Conservation (phyloP, 2,113 vertebrate genomes). For the Anguilla japonica region DNA sequence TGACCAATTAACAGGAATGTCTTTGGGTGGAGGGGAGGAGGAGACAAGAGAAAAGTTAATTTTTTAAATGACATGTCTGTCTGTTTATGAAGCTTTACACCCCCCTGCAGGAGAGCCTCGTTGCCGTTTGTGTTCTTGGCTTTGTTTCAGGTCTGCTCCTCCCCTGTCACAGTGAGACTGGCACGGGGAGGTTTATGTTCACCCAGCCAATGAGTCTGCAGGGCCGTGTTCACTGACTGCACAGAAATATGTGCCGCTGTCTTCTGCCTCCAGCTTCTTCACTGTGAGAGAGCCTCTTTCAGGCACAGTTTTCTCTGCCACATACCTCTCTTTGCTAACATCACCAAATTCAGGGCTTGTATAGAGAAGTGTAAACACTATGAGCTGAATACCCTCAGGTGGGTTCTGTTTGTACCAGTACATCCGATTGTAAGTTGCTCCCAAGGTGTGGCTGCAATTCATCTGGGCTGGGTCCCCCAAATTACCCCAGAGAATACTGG, state of each 20-base stretch:
- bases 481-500: constrained; percentile 1
- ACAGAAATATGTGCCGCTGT: constrained; percentile 42
- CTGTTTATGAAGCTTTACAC: not conserved
- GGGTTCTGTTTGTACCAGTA: constrained; percentile 52
- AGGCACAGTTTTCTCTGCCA: not conserved
- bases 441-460: constrained; percentile 43
- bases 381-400: constrained; percentile 18
- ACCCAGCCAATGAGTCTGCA: constrained; percentile 26
- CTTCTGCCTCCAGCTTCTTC: constrained; percentile 30
- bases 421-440: constrained; percentile 3
- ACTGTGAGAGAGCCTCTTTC: constrained; percentile 38
- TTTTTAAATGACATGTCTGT: no score
- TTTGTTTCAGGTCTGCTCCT: not conserved
- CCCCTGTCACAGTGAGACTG: not conserved
- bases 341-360: constrained; percentile 27
- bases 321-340: constrained; percentile 24
- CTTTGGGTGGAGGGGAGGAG: no score
- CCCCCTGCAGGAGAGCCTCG: not conserved
- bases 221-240: constrained; percentile 43
- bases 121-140: not conserved
- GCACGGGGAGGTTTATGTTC: constrained; percentile 35
- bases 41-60: no score
- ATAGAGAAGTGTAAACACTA: constrained; percentile 28
- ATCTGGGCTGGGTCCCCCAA: not conserved
- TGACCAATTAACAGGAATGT: no score